Evolutionary conservation across 2,888 invertebrate species (phyloP), one percentile per base, ranked within the genome.

Genomic region (Drosophila subsilvestris): DNA sequence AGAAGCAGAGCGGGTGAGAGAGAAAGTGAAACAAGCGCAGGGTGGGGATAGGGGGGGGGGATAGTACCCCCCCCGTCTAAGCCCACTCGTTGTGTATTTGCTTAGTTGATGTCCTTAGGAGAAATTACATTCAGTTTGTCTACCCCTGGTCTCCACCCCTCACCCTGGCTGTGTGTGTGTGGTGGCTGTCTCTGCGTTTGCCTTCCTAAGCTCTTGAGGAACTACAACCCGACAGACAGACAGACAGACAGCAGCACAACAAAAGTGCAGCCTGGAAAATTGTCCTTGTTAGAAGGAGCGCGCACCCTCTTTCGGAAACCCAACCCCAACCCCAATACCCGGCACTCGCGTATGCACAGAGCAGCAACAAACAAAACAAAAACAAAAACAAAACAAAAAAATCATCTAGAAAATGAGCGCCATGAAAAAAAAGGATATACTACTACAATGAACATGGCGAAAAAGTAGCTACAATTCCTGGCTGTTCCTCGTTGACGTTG

Each of bases 51-150:
- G 29, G 22, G 20, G 10, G 9, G 32, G 4, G 37, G 37, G 37
- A n/a, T 4, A 25, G n/a, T n/a, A n/a, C n/a, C n/a, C 14, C 37
- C 7, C n/a, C 14, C 7, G 37, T 27, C 53, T 59, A 59, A 65
- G 62, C 61, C 63, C 60, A 67, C 58, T 76, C 56, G 57, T 57
- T 59, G 53, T 62, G 73, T 66, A 70, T 77, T 77, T 74, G 70
- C 70, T 77, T 74, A 74, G 78, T 67, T 78, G 74, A 76, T 77
- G 75, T 79, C 77, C 79, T 77, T 77, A 74, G 75, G 73, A 75
- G 63, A 75, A 77, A 77, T 77, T 77, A 71, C 75, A 79, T 79
- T 77, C 73, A 73, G 69, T 68, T 59, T 67, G 45, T 44, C 60
- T 47, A 32, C 25, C 25, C 25, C 4, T 25, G 25, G n/a, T 20